phyloP scores from a whole-genome alignment of 2,888 invertebrate genomes.

The Drepana falcataria region DNA sequence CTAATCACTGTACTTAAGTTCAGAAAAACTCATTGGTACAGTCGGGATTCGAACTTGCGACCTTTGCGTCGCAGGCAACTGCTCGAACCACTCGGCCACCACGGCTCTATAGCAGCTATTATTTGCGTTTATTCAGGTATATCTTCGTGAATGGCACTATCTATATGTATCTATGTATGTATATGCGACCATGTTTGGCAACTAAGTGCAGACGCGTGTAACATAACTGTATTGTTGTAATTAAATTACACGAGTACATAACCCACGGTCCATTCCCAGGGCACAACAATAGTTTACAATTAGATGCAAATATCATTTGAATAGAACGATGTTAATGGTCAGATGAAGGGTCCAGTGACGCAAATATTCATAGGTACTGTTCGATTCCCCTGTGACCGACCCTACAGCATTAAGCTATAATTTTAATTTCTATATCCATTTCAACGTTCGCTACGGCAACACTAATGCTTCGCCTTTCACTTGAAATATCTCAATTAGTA shows the following conservation, averaged over 20 bases:
- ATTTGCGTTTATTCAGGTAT: too few species aligned
- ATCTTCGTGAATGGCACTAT: too few species aligned
- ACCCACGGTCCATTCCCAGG: slow-evolving; percentile 56
- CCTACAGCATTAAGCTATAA: slow-evolving; percentile 50
- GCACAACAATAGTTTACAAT: slow-evolving; percentile 65
- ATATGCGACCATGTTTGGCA: not conserved
- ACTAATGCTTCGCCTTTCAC: not conserved
- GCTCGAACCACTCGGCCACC: too few species aligned
- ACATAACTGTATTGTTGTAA: slow-evolving; percentile 12
- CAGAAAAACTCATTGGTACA: too few species aligned
- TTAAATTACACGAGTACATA: slow-evolving; percentile 4
- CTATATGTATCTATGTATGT: too few species aligned
- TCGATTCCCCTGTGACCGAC: slow-evolving; percentile 67
- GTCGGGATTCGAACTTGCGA: too few species aligned
- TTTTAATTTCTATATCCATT: slow-evolving; percentile 16
- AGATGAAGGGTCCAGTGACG: slow-evolving; percentile 56
- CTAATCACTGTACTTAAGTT: too few species aligned
- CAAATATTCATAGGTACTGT: slow-evolving; percentile 48
- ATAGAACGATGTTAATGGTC: slow-evolving; percentile 51
- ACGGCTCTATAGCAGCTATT: too few species aligned
- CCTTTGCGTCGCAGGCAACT: too few species aligned
- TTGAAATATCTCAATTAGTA: too few species aligned
- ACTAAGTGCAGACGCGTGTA: not conserved
- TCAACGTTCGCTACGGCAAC: not conserved
- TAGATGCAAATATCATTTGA: slow-evolving; percentile 71